Evolutionary conservation across 2,113 vertebrate genomes (phyloP).

Genomic region (Gobiocypris rarus): DNA sequence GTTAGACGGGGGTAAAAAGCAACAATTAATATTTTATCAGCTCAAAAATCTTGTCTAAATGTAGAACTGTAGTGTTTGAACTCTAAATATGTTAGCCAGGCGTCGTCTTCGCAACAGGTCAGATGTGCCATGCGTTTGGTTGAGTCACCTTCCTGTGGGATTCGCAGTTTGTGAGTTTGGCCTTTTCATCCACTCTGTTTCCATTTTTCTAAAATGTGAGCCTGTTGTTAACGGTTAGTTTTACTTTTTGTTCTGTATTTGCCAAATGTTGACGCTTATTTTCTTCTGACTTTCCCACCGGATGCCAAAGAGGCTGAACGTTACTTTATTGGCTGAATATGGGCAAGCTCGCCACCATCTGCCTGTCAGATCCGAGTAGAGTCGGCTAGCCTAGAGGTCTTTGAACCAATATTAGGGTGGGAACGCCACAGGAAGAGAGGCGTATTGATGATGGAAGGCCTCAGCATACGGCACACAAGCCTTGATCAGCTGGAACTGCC

Average conservation of each 20-base stretch:
- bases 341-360: neutral
- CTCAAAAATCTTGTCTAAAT: neutral
- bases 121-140: neutral
- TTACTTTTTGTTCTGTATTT: neutral
- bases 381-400: neutral
- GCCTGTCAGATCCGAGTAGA: neutral
- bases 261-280: neutral
- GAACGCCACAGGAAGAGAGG: slow-evolving; percentile 1
- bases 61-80: neutral
- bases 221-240: neutral
- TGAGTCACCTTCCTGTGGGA: neutral
- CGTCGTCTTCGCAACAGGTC: neutral
- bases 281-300: neutral
- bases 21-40: neutral
- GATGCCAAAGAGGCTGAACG: neutral
- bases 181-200: neutral
- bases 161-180: neutral
- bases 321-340: neutral
- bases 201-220: neutral
- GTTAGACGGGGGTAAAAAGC: neutral
- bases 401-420: slow-evolving; percentile 14
- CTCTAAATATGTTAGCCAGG: neutral
- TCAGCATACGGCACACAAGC: slow-evolving; percentile 1
- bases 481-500: slow-evolving; percentile 45
- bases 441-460: slow-evolving; percentile 13